These are phyloP conservation scores for Chondrosia reniformis DNA, from an alignment of 37 sponge, comb jelly and placozoan genomes.

Conservation along the genomic window DNA sequence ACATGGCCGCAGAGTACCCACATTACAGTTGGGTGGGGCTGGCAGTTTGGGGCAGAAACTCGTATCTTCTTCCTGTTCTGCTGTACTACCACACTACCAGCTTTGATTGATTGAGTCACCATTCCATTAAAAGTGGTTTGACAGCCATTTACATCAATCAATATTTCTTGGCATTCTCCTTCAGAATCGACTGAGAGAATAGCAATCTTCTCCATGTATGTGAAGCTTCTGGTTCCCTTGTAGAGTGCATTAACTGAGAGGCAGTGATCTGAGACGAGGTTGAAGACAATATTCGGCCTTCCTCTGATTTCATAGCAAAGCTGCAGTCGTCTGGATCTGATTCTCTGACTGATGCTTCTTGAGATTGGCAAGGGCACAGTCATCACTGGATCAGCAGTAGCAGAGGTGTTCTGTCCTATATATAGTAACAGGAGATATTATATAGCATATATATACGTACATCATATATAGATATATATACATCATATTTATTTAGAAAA, in stretches of 20 bases:
- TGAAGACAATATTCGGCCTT: not conserved
- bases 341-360: not conserved
- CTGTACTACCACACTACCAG: not conserved
- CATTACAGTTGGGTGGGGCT: not conserved
- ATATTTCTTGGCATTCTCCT: not conserved
- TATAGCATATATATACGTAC: not conserved
- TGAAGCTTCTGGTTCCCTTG: not conserved
- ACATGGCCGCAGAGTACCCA: not conserved
- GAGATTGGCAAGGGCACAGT: not conserved
- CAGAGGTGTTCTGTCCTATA: constrained; percentile 9
- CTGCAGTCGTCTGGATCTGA: not conserved
- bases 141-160: not conserved
- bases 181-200: not conserved
- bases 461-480: not conserved
- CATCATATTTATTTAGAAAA: not conserved
- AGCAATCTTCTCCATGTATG: not conserved
- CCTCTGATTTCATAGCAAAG: constrained; percentile 11
- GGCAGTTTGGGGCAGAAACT: constrained; percentile 14
- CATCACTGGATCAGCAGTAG: constrained; percentile 6
- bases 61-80: not conserved
- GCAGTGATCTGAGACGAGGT: constrained; percentile 10
- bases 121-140: not conserved
- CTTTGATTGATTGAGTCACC: not conserved
- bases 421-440: not conserved
- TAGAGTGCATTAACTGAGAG: constrained; percentile 1